Evolutionary conservation across 2,888 invertebrate species (phyloP), one percentile per base, ranked within the genome.

Genomic region (Temnothorax unifasciatus): DNA sequence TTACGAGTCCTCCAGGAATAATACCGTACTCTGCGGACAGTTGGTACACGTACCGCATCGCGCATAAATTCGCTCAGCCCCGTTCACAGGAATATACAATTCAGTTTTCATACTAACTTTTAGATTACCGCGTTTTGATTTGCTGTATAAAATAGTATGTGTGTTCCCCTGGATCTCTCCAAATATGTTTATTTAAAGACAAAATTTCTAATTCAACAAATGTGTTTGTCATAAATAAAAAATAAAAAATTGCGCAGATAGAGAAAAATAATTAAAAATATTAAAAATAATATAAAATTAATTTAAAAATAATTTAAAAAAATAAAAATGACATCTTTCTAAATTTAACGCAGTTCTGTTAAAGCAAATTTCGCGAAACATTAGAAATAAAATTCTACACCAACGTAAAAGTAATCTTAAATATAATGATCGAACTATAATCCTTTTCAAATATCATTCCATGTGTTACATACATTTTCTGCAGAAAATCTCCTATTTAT

Each of bases 1-100:
- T 82, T 82, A 87, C 86, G 87, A 82, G 71, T 81, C 87, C 87
- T 76, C 54, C 66, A 76, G 87, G 86, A 86, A 88, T 87, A 91
- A 88, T 88, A 86, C 68, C 71, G 38, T 91, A 85, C 82, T 76
- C 77, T 82, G 54, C 25, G 87, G 88, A 79, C 85, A 86, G 83
- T 81, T 73, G 83, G 79, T 88, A 88, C 73, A 87, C 59, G 75
- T 47, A 82, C 77, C 63, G 63, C 57, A 59, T 64, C 59, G 61
- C 44, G 57, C 44, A 71, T 83, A 73, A 86, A 89, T 89, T 41
- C 81, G 38, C 63, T 63, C 41, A n/a, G 38, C 2, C 69, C 61
- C 52, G 59, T 59, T 68, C n/a, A 18, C 34, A 52, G 13, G 18
- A 41, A 57, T 38, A 57, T 38, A 25, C 75, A 50, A 59, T 76